Conservation (phyloP, 2,113 vertebrate genomes). For the Xerus inauris region DNA sequence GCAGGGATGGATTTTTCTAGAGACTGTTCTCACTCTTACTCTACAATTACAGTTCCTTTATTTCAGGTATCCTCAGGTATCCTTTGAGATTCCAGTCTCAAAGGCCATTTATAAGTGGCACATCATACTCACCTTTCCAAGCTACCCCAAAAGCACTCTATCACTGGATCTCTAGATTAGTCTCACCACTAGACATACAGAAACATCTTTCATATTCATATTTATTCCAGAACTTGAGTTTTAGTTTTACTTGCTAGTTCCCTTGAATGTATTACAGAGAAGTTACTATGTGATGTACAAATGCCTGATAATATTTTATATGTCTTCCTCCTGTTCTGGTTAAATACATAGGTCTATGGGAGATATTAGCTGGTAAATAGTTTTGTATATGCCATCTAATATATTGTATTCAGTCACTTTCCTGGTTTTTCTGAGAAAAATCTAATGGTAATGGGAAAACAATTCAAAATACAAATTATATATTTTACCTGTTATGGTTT, state of each 20-base stretch:
- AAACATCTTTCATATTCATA: background rate
- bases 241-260: background rate
- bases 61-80: background rate
- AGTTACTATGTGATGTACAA: background rate
- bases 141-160: background rate
- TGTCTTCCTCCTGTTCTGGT: background rate
- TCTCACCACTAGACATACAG: background rate
- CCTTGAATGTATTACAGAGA: background rate
- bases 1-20: background rate
- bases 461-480: background rate
- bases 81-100: background rate
- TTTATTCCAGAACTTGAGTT: background rate
- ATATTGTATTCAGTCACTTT: background rate
- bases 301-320: background rate
- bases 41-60: background rate
- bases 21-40: background rate
- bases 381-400: background rate
- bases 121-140: background rate
- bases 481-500: background rate
- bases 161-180: too few species aligned
- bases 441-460: background rate
- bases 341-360: background rate
- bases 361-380: background rate
- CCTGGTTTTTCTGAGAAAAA: conserved; percentile 19
- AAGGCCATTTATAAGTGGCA: background rate